Evolutionary conservation across 1,140 invertebrate genomes (phyloP), one percentile per base, ranked within the genome.

Genomic region (Temnothorax curvispinosus): DNA sequence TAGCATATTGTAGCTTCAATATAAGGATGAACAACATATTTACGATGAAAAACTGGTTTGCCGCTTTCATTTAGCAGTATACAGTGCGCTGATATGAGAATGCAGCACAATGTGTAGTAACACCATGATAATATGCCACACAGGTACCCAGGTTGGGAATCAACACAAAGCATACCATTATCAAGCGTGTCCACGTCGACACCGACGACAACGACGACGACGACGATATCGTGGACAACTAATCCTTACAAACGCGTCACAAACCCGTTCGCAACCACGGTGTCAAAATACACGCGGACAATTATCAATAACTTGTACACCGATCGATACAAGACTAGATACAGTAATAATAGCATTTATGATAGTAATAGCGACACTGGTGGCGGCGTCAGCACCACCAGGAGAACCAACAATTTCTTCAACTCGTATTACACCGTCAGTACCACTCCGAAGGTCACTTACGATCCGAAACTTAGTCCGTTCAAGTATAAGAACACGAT

Each of bases 121-220:
- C 58, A 27, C 21, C 21, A 21, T 89, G 35, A 89, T 89, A 15
- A 47, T 91, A 80, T 91, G 65, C 85, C 58, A 91, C 67, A 80
- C 93, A 95, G 95, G 94, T 95, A 94, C 88, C 91, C 90, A 89
- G 52, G 5, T 54, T 94, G 93, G 94, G 92, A 92, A 87, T 65
- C 93, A 84, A 95, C 95, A 84, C 90, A 93, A 90, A 94, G 91
- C 90, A 92, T 90, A 54, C 92, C 90, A 88, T 90, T 90, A 86
- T 89, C 93, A 81, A 89, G 87, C 85, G 38, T 88, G 13, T 76
- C 76, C 60, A 41, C 90, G 75, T 92, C 88, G 52, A 87, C 69
- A 56, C 15, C 82, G 27, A 88, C 87, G n/a, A 80, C 54, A 27
- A 44, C 78, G 50, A 87, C 81, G 7, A 75, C 65, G 44, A 85